Evolutionary conservation across 2,888 invertebrate species (phyloP), one percentile per base, ranked within the genome.

Genomic region (Caenorhabditis auriculariae): DNA sequence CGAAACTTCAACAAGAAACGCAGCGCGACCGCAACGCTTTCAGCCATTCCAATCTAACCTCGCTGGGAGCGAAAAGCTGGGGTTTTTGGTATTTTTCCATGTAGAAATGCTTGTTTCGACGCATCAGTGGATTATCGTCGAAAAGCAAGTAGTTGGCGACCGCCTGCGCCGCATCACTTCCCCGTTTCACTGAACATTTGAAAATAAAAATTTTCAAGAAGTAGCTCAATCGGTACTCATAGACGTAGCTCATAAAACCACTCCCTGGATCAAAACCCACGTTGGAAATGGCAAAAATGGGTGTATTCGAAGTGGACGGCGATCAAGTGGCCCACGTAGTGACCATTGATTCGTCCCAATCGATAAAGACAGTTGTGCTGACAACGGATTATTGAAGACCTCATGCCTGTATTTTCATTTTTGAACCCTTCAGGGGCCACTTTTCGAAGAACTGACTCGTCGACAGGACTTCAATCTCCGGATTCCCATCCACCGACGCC

Each of bases 231-330:
- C 7, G 7, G 41, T 41, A n/a, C n/a, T n/a, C n/a, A n/a, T n/a
- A n/a, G n/a, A n/a, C n/a, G n/a, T 19, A 17, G 41, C 21, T 39
- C 21, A 15, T 7, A 39, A 39, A 38, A 26, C 44, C 27, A 6
- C 17, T 3, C 44, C 9, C 44, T 24, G 32, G 21, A 12, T 28
- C 15, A 29, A 17, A 57, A 62, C 67, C 56, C 19, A 77, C 79
- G 45, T 44, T 77, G 76, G 57, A 63, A 79, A 38, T 79, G 69
- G 48, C 79, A 80, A 24, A 66, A 60, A 45, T 80, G 79, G 27
- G 77, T 57, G 48, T 78, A 77, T 47, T 80, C 76, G 53, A 65
- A 79, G 48, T 66, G 65, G 0, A 74, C 66, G 3, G 76, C 67
- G 4, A 78, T 43, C 35, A 77, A 56, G 48, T 77, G 58, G 2